Conservation (phyloP, 2,888 invertebrate species). For the Acrobasis suavella region DNA sequence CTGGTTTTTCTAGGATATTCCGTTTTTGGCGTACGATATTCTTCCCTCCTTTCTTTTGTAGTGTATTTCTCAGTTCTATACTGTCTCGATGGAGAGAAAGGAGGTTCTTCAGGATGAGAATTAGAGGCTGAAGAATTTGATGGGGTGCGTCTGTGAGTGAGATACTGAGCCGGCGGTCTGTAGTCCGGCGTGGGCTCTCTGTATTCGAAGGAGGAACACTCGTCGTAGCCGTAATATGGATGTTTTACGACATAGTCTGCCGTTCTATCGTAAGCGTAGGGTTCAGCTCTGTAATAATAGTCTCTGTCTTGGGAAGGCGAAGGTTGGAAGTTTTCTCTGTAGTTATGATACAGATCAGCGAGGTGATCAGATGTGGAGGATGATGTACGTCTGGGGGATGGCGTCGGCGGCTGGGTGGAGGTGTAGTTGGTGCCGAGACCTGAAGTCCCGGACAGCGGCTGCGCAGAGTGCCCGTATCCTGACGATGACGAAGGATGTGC, state of each 20-base stretch:
- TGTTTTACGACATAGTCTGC: constrained; percentile 73
- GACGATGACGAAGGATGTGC: constrained; percentile 77
- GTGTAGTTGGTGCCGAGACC: constrained; percentile 79
- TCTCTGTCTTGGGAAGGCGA: constrained; percentile 61
- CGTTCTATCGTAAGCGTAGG: constrained; percentile 67
- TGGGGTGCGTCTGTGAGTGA: constrained; percentile 88
- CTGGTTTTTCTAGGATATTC: constrained; percentile 65
- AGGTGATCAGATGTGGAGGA: constrained; percentile 83
- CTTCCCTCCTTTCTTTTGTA: constrained; percentile 51
- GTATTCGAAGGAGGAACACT: constrained; percentile 66
- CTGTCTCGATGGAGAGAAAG: constrained; percentile 66
- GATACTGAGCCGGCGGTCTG: constrained; percentile 58
- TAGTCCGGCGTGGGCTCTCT: constrained; percentile 67
- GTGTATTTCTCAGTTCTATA: constrained; percentile 48
- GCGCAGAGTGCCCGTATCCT: constrained; percentile 76
- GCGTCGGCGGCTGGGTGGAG: constrained; percentile 81
- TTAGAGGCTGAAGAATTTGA: constrained; percentile 86
- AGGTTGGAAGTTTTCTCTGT: constrained; percentile 74
- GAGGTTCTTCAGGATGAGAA: constrained; percentile 74
- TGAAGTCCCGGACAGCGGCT: constrained; percentile 77
- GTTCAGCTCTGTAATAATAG: constrained; percentile 62
- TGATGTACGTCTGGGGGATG: constrained; percentile 88
- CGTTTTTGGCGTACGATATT: constrained; percentile 57
- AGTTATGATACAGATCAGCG: constrained; percentile 84
- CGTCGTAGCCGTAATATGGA: constrained; percentile 69